These are phyloP conservation scores for Cancer borealis DNA, from an alignment of 2,888 invertebrate genomes.

Conservation along the genomic window DNA sequence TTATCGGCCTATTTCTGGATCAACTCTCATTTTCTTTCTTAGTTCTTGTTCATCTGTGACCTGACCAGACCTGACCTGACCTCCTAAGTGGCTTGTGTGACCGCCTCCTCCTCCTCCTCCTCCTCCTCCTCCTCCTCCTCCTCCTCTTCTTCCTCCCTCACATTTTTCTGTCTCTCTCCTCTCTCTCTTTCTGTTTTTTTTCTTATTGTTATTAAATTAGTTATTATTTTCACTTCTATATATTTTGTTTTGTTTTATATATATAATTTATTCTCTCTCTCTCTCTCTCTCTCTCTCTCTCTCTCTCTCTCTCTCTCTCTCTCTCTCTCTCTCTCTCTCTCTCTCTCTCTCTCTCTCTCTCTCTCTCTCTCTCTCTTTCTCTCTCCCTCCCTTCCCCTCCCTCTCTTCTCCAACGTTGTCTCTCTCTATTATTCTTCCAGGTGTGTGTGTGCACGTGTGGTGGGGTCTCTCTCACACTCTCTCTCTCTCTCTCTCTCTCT, in stretches of 20 bases:
- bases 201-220: not conserved
- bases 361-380: not conserved
- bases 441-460: not conserved
- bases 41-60: not conserved
- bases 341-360: constrained; percentile 30
- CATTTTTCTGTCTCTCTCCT: not conserved
- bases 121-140: not conserved
- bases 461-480: too few relatives aligned
- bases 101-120: constrained; percentile 5
- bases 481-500: not conserved
- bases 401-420: not conserved
- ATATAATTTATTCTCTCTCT: not conserved
- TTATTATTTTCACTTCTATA: not conserved
- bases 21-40: not conserved
- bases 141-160: not conserved
- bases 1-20: not conserved
- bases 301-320: constrained; percentile 30
- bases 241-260: too few relatives aligned
- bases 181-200: not conserved
- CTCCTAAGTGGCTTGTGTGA: not conserved
- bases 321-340: constrained; percentile 14
- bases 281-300: constrained; percentile 44
- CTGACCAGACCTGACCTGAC: not conserved
- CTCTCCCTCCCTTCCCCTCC: not conserved
- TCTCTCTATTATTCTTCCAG: not conserved